These are phyloP conservation scores for Musca domestica DNA, from an alignment of 1,140 invertebrate species.

Conservation along the genomic window DNA sequence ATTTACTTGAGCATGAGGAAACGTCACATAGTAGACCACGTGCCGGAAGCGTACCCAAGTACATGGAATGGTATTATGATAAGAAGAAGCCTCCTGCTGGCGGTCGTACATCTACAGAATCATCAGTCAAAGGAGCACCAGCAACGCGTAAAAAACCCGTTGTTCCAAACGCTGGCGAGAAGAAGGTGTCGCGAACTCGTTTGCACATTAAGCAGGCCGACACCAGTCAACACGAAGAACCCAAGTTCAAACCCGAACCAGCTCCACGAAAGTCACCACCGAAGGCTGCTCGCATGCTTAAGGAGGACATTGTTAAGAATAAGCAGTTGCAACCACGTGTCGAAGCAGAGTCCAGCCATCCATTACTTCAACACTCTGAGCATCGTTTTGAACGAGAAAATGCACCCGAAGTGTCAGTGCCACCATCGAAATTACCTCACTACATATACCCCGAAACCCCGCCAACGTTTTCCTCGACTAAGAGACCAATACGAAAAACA, in stretches of 20 bases:
- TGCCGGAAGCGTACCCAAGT: constrained; percentile 59
- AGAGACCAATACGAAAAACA: constrained; percentile 27
- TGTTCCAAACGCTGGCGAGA: constrained; percentile 53
- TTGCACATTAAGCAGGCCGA: constrained; percentile 40
- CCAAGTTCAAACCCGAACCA: constrained; percentile 51
- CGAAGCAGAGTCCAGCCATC: constrained; percentile 58
- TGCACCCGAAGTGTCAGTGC: constrained; percentile 63
- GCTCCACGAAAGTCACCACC: constrained; percentile 47
- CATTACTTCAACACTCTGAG: constrained; percentile 71
- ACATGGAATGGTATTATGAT: constrained; percentile 68
- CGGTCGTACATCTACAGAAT: constrained; percentile 44
- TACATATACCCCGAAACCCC: constrained; percentile 61
- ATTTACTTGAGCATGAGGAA: constrained; percentile 32
- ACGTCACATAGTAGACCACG: constrained; percentile 15
- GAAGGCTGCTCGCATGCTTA: constrained; percentile 43
- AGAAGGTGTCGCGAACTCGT: constrained; percentile 55
- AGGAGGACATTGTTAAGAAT: constrained; percentile 47
- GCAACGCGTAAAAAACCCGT: constrained; percentile 28
- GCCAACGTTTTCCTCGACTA: constrained; percentile 36
- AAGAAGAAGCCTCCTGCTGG: constrained; percentile 34
- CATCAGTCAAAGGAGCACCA: constrained; percentile 34
- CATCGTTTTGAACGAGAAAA: constrained; percentile 69
- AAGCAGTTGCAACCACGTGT: constrained; percentile 42
- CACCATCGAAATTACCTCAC: constrained; percentile 65
- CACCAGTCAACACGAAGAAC: constrained; percentile 43